Percentiles rank a stretch among this genome's conserved stretches.
Conservation (phyloP, 2,888 invertebrate species). For the Rhynchonema sp. region DNA sequence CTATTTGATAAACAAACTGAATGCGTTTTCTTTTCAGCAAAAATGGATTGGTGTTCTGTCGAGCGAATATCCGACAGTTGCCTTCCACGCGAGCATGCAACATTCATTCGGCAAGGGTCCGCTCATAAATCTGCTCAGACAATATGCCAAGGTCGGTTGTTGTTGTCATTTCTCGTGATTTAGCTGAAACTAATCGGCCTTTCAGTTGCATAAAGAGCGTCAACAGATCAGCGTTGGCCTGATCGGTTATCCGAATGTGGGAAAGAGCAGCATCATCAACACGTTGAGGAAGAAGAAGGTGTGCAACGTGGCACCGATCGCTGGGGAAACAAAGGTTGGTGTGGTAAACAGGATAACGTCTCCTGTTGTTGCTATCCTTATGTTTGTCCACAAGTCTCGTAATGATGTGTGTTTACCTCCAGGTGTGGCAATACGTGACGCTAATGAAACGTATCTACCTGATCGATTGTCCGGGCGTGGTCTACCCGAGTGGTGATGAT, state of each 20-base stretch:
- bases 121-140: constrained; percentile 77
- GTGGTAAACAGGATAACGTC: no score
- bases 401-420: constrained; percentile 6
- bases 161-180: no score
- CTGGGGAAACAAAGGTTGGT: constrained; percentile 48
- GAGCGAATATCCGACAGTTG: constrained; percentile 83
- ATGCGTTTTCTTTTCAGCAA: constrained; percentile 43
- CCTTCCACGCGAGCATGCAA: constrained; percentile 92
- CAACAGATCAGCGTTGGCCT: constrained; percentile 97
- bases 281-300: constrained; percentile 86
- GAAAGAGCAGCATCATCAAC: constrained; percentile 94
- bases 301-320: constrained; percentile 92
- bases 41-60: constrained; percentile 88
- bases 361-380: no score
- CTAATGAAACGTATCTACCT: constrained; percentile 87
- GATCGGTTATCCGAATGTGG: constrained; percentile 96
- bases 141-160: constrained; percentile 55
- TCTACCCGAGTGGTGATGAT: constrained; percentile 80
- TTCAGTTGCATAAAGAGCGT: constrained; percentile 64
- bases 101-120: constrained; percentile 97
- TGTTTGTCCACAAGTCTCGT: no score
- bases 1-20: no score
- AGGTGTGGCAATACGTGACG: constrained; percentile 97
- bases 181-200: background rate
- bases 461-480: constrained; percentile 96